These are phyloP conservation scores for Athalia circularis DNA, from an alignment of 2,888 invertebrate species.

Conservation along the genomic window DNA sequence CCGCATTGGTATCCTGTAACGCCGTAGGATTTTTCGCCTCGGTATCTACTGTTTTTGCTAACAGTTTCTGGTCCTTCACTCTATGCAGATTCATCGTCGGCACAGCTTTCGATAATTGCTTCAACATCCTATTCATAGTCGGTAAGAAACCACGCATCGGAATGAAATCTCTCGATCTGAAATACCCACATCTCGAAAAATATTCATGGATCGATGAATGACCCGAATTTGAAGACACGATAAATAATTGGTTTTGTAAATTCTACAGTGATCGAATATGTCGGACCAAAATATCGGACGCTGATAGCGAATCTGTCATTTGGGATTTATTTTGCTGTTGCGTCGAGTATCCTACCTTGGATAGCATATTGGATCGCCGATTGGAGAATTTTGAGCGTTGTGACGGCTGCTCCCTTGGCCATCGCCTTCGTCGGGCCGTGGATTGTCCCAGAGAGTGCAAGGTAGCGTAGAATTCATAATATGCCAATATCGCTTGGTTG, in stretches of 20 bases:
- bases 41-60: constrained; percentile 84
- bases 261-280: constrained; percentile 87
- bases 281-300: constrained; percentile 91
- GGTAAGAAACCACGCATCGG: constrained; percentile 77
- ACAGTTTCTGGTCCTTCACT: constrained; percentile 86
- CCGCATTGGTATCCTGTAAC: constrained; percentile 89
- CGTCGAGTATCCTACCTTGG: constrained; percentile 89
- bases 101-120: constrained; percentile 91
- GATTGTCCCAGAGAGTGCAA: constrained; percentile 89
- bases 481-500: neutral
- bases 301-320: constrained; percentile 94
- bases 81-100: constrained; percentile 89
- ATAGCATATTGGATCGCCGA: constrained; percentile 87
- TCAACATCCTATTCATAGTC: constrained; percentile 94
- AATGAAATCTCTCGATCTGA: neutral
- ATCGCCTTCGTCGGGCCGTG: constrained; percentile 84
- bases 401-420: constrained; percentile 85
- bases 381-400: constrained; percentile 86
- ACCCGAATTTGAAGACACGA: neutral
- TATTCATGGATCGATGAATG: too few relatives aligned
- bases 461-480: constrained; percentile 55
- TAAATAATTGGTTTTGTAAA: neutral
- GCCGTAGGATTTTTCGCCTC: constrained; percentile 84
- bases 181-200: too few relatives aligned
- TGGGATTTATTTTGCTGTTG: constrained; percentile 90